Conservation (phyloP, 2,797 vertebrate genomes). For the Peromyscus melanophrys region DNA sequence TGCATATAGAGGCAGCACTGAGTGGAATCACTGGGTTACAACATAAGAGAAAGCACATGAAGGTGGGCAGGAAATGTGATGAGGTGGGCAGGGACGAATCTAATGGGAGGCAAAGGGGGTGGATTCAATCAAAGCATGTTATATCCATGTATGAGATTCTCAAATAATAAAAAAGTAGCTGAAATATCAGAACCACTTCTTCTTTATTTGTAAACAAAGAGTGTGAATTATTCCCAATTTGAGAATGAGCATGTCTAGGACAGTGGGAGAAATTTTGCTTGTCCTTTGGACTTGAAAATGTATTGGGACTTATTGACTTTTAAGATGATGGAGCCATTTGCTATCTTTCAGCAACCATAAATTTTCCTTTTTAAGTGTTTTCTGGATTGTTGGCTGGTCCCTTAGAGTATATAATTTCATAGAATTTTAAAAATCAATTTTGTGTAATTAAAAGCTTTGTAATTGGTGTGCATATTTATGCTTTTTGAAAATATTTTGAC, state of each 20-base stretch:
- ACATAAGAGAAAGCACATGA: not conserved
- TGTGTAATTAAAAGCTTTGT: not conserved
- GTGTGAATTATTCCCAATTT: not conserved
- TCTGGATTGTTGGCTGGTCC: not conserved
- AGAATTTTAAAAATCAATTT: constrained; percentile 42
- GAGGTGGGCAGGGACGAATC: not conserved
- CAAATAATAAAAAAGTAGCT: not conserved
- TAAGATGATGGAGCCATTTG: not conserved
- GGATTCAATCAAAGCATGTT: not conserved
- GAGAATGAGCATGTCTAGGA: not conserved
- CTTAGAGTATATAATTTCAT: constrained; percentile 51
- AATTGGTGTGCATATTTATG: constrained; percentile 27
- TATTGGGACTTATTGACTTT: not conserved
- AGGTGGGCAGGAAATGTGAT: not conserved
- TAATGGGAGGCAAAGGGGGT: not conserved
- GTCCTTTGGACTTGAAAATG: not conserved
- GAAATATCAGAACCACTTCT: not conserved
- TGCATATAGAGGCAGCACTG: not conserved
- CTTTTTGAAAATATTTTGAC: constrained; percentile 7
- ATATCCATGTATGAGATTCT: not conserved
- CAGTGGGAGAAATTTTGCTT: not conserved
- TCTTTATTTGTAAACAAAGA: not conserved
- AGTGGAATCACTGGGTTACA: too few relatives aligned
- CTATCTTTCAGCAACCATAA: not conserved
- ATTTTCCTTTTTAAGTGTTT: constrained; percentile 56